Evolutionary conservation across 1,140 invertebrate genomes (phyloP).

Genomic region (Lasioglossum albipes): DNA sequence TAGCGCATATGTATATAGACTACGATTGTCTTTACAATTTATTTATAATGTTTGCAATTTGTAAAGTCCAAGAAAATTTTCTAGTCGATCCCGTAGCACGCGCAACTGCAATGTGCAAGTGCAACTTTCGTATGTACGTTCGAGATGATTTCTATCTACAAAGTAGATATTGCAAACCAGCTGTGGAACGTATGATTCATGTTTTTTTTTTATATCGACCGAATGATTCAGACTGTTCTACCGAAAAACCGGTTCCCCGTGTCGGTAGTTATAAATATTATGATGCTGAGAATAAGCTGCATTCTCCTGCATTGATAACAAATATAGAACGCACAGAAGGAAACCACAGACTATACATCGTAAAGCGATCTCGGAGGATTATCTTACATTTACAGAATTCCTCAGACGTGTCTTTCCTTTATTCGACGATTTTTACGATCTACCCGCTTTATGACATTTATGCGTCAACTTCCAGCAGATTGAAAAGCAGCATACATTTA

Average conservation of each 20-base stretch:
- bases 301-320: background rate
- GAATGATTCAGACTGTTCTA: conserved; percentile 17
- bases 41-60: too few species aligned
- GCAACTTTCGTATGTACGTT: too few species aligned
- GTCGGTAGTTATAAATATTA: conserved; percentile 29
- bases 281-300: conserved; percentile 10
- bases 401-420: background rate
- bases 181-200: conserved; percentile 12
- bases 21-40: too few species aligned
- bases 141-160: too few species aligned
- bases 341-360: background rate
- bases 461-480: too few species aligned
- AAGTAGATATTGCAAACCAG: background rate
- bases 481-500: too few species aligned
- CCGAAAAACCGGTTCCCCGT: conserved; percentile 27
- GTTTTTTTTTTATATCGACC: background rate
- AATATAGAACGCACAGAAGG: background rate
- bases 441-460: too few species aligned
- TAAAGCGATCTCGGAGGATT: background rate
- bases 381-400: background rate
- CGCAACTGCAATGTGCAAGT: too few species aligned
- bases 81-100: too few species aligned
- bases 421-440: background rate
- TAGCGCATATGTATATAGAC: too few species aligned
- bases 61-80: too few species aligned